Percentiles rank a stretch among this genome's conserved stretches.
These are phyloP conservation scores for Anhinga rufa DNA, from an alignment of 2,113 vertebrate genomes.

Conservation along the genomic window DNA sequence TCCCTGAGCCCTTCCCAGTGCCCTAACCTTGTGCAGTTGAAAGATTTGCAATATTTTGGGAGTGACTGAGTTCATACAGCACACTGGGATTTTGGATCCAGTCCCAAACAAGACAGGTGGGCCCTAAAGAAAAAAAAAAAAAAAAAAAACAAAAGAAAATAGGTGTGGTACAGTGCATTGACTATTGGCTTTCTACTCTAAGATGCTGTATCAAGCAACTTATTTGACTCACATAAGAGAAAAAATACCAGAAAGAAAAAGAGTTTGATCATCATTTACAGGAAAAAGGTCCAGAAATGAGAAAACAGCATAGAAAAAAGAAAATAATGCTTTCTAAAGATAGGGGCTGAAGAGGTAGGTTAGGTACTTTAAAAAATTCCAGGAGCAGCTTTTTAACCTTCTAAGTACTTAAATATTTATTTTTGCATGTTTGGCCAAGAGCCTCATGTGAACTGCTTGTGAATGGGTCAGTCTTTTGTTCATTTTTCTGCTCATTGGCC, in stretches of 20 bases:
- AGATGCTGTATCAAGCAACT: not conserved
- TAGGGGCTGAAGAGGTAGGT: not conserved
- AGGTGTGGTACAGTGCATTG: not conserved
- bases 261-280: not conserved
- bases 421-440: accelerated
- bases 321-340: not conserved
- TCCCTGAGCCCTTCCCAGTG: not conserved
- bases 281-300: not conserved
- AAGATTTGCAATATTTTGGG: not conserved
- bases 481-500: not conserved
- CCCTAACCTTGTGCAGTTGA: not conserved
- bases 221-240: not conserved
- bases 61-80: not conserved
- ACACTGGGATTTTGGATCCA: not conserved
- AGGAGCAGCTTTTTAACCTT: not conserved
- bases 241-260: not conserved
- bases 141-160: not conserved
- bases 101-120: not conserved
- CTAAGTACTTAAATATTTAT: not conserved
- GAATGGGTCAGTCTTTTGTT: not conserved
- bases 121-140: not conserved
- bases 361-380: not conserved
- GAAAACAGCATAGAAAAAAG: not conserved
- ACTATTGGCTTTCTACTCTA: not conserved
- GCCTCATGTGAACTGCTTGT: not conserved